phyloP scores from a whole-genome alignment of 2,888 invertebrate species.

The Vesta saturnalis region DNA sequence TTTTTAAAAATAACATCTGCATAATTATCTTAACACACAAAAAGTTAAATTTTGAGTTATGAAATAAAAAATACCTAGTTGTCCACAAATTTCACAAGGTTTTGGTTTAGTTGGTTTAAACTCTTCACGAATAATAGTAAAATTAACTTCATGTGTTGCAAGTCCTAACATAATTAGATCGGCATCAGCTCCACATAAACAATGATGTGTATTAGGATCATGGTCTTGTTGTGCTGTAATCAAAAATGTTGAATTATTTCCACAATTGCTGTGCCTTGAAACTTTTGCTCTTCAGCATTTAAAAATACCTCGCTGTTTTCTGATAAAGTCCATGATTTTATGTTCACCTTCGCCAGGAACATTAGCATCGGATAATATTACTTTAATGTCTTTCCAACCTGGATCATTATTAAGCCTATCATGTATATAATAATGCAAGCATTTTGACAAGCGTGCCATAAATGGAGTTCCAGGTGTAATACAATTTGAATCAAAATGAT shows the following conservation, averaged over 20 bases:
- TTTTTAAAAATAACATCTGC: neutral
- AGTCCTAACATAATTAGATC: conserved; percentile 98
- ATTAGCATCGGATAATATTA: conserved; percentile 98
- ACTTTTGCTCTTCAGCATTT: conserved; percentile 1
- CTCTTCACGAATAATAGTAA: conserved; percentile 98
- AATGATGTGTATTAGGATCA: conserved; percentile 98
- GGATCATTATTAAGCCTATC: conserved; percentile 91
- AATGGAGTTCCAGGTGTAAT: conserved; percentile 99
- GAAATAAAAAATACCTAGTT: conserved; percentile 65
- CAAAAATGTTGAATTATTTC: conserved; percentile 15
- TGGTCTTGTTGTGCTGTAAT: conserved; percentile 86
- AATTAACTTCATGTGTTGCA: conserved; percentile 98
- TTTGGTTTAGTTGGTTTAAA: conserved; percentile 96
- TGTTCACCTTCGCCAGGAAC: conserved; percentile 99
- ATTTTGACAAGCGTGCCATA: conserved; percentile 89
- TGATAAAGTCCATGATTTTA: conserved; percentile 99
- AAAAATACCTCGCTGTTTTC: conserved; percentile 84
- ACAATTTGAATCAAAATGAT: conserved; percentile 98
- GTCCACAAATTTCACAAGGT: conserved; percentile 96
- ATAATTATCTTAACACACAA: neutral
- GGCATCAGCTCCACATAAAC: conserved; percentile 97
- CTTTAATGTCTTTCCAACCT: conserved; percentile 94
- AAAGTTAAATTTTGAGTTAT: conserved; percentile 34
- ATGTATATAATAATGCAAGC: conserved; percentile 89
- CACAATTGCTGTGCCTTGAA: neutral